Conservation (phyloP, 2,113 vertebrate species). For the Gopherus evgoodei region DNA sequence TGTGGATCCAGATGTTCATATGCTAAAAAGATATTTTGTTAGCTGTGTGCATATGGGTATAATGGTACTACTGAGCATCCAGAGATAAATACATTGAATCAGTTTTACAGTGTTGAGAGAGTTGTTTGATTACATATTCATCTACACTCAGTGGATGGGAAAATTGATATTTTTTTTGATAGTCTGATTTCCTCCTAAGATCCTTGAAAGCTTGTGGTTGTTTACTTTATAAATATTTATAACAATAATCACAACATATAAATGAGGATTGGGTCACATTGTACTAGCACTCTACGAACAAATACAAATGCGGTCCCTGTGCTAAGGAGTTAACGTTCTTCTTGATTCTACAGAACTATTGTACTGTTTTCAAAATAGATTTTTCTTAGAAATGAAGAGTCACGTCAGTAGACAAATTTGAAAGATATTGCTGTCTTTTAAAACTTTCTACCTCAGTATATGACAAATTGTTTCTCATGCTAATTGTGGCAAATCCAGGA, state of each 20-base stretch:
- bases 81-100: background rate
- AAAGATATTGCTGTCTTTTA: background rate
- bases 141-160: background rate
- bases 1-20: background rate
- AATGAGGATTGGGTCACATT: background rate
- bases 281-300: fast-evolving
- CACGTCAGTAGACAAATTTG: background rate
- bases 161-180: background rate
- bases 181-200: background rate
- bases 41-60: background rate
- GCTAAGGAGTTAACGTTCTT: background rate
- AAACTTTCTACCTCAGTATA: background rate
- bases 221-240: background rate
- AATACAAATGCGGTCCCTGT: background rate
- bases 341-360: background rate
- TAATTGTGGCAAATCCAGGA: no score
- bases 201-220: background rate
- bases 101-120: fast-evolving
- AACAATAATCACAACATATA: background rate
- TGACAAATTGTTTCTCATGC: background rate
- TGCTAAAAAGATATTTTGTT: background rate
- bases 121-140: fast-evolving
- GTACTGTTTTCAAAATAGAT: fast-evolving
- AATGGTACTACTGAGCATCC: fast-evolving
- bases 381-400: background rate